These are phyloP conservation scores for Hirudo medicinalis DNA, from an alignment of 1,140 invertebrate genomes.

Conservation along the genomic window DNA sequence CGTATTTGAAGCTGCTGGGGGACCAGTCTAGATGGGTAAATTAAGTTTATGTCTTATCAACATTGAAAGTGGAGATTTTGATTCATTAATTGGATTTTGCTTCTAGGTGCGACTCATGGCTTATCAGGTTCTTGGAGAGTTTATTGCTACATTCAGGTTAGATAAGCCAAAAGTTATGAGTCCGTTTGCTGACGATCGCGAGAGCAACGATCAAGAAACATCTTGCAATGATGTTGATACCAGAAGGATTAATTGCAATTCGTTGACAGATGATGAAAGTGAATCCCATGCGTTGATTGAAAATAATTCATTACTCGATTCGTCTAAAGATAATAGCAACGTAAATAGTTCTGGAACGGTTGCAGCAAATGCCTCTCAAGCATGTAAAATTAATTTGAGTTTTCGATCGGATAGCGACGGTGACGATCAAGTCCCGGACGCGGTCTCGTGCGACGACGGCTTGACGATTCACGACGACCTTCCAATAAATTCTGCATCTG, in stretches of 20 bases:
- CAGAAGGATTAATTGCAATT: too few species aligned
- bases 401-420: conserved; percentile 24
- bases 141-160: conserved; percentile 58
- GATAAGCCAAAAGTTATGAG: background rate
- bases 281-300: too few species aligned
- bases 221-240: too few species aligned
- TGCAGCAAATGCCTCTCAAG: conserved; percentile 45
- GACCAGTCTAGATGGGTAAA: conserved; percentile 50
- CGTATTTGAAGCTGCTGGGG: conserved; percentile 52
- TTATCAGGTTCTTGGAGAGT: conserved; percentile 62
- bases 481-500: too few species aligned
- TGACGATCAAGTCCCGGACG: conserved; percentile 21
- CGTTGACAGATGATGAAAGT: too few species aligned
- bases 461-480: too few species aligned
- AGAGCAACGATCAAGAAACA: too few species aligned
- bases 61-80: background rate
- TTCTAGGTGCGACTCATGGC: conserved; percentile 55
- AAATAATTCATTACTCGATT: too few species aligned
- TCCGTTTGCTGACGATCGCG: too few species aligned
- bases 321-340: conserved; percentile 17
- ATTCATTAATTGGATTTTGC: too few species aligned
- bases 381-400: conserved; percentile 17
- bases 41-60: background rate
- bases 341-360: conserved; percentile 48
- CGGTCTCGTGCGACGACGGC: too few species aligned